Conservation (phyloP, 2,888 invertebrate genomes). For the Psococerastis gibbosa region DNA sequence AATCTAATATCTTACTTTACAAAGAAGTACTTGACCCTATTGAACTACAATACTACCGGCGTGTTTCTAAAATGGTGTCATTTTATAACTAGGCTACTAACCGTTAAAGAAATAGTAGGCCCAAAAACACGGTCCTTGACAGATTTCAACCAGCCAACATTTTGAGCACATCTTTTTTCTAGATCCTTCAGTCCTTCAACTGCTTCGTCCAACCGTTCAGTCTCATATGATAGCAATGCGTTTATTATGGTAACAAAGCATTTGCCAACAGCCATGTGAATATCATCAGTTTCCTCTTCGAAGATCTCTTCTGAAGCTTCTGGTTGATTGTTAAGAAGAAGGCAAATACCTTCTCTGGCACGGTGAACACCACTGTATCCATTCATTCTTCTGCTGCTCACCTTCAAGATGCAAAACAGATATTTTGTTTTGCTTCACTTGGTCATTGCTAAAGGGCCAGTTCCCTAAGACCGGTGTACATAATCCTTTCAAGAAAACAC, state of each 20-base stretch:
- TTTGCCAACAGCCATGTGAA: slow-evolving; percentile 29
- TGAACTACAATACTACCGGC: no score
- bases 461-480: no score
- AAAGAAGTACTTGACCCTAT: no score
- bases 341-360: slow-evolving; percentile 27
- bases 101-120: neutral
- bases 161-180: slow-evolving; percentile 35
- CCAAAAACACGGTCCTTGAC: slow-evolving; percentile 31
- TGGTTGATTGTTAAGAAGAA: slow-evolving; percentile 28
- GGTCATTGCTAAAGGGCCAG: no score
- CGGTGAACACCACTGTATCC: no score
- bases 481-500: no score
- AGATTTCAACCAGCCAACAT: slow-evolving; percentile 35
- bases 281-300: slow-evolving; percentile 25
- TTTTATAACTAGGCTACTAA: no score
- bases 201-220: slow-evolving; percentile 39
- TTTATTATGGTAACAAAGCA: slow-evolving; percentile 34
- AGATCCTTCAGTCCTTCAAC: slow-evolving; percentile 35
- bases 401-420: no score
- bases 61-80: no score
- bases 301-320: slow-evolving; percentile 29
- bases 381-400: no score
- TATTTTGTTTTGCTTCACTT: no score
- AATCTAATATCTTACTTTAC: no score
- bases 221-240: slow-evolving; percentile 49